Percentiles rank a stretch among this genome's conserved stretches.
Conservation (phyloP, 2,797 vertebrate genomes). For the Vireo griseus region DNA sequence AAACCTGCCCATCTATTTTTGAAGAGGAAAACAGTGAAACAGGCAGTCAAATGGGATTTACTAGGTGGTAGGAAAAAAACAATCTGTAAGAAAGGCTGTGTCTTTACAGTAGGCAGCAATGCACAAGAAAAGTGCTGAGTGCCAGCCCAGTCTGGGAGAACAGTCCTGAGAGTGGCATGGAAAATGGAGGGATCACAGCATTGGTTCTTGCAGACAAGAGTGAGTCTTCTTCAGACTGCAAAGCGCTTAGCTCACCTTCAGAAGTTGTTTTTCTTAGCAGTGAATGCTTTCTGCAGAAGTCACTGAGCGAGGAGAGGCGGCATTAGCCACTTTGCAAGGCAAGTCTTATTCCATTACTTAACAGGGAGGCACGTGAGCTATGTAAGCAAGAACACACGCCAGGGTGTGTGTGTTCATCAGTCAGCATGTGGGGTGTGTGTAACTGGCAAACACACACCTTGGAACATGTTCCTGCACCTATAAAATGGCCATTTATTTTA, state of each 20-base stretch:
- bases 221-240: background rate
- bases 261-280: slow-evolving; percentile 22
- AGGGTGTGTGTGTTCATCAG: slow-evolving; percentile 57
- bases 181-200: background rate
- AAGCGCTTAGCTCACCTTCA: background rate
- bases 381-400: slow-evolving; percentile 52
- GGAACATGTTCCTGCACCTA: slow-evolving; percentile 57
- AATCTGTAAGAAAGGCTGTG: background rate
- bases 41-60: background rate
- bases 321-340: background rate
- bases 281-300: slow-evolving; percentile 37
- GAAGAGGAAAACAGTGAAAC: background rate
- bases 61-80: background rate
- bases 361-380: slow-evolving; percentile 45
- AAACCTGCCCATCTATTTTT: background rate
- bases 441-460: slow-evolving; percentile 51
- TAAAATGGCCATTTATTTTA: slow-evolving; percentile 52
- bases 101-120: background rate
- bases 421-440: slow-evolving; percentile 49
- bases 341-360: slow-evolving; percentile 60
- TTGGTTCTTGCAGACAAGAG: background rate
- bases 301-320: background rate
- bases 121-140: background rate
- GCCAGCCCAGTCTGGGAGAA: background rate
- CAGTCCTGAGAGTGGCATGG: background rate